Conservation (phyloP, 2,888 invertebrate species). For the Augiades crinisus region DNA sequence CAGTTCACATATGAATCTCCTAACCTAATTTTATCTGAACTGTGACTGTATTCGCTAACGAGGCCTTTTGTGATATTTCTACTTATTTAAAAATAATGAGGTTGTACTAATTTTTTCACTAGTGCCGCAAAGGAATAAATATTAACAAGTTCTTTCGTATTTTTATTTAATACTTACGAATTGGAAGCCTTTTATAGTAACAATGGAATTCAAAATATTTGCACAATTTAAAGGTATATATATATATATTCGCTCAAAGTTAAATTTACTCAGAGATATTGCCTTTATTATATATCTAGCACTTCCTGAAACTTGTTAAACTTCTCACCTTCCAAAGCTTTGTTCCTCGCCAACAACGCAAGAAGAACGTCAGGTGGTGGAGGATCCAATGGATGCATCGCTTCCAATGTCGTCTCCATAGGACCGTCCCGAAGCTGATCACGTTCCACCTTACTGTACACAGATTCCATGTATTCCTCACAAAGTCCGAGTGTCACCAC, state of each 20-base stretch:
- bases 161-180: no score
- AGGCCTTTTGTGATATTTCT: background rate
- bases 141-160: background rate
- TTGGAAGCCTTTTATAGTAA: no score
- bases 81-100: conserved; percentile 11
- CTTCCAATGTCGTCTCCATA: conserved; percentile 59
- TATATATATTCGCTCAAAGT: no score
- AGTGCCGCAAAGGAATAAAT: background rate
- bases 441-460: conserved; percentile 52
- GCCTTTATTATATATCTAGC: no score
- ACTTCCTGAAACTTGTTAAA: background rate
- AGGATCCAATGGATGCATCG: conserved; percentile 68
- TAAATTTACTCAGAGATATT: no score
- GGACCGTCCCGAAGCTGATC: conserved; percentile 50
- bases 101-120: background rate
- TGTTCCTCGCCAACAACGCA: conserved; percentile 92
- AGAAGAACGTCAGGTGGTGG: conserved; percentile 93
- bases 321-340: conserved; percentile 91
- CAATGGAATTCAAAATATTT: no score
- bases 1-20: conserved; percentile 11
- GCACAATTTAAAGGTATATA: no score
- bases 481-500: conserved; percentile 52
- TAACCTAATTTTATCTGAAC: conserved; percentile 12
- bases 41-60: background rate
- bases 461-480: conserved; percentile 53